phyloP scores from a whole-genome alignment of 2,797 vertebrate species.

The Phyllotis vaccarum region DNA sequence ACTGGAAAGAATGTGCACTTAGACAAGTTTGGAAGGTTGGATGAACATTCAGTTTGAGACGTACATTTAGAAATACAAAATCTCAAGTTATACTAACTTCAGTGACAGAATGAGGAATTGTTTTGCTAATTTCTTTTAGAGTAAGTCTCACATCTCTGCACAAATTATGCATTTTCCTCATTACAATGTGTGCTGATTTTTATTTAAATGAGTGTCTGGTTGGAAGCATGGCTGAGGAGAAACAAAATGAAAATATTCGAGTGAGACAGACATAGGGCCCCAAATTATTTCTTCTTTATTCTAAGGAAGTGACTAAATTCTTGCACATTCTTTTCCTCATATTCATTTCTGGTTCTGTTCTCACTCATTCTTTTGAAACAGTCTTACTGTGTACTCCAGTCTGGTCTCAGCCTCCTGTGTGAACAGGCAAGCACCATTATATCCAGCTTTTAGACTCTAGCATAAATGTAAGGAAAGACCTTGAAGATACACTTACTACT shows the following conservation, averaged over 20 bases:
- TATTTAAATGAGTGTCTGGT: neutral
- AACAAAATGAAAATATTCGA: neutral
- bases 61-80: neutral
- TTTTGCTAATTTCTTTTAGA: neutral
- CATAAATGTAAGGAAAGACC: neutral
- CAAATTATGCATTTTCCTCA: neutral
- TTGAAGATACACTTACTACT: neutral
- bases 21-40: neutral
- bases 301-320: neutral
- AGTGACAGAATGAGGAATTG: neutral
- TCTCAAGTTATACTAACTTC: neutral
- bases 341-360: neutral
- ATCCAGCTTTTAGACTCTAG: neutral
- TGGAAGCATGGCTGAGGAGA: neutral
- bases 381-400: neutral
- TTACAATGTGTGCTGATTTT: neutral
- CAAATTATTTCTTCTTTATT: slow-evolving; percentile 11
- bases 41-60: neutral
- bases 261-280: neutral
- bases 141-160: neutral
- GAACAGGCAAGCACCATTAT: no score
- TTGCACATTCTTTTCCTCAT: neutral
- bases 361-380: neutral
- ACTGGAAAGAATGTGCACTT: neutral
- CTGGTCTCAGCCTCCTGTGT: neutral